These are phyloP conservation scores for Gasterosteus nipponicus DNA, from an alignment of 2,113 vertebrate genomes.

Conservation along the genomic window DNA sequence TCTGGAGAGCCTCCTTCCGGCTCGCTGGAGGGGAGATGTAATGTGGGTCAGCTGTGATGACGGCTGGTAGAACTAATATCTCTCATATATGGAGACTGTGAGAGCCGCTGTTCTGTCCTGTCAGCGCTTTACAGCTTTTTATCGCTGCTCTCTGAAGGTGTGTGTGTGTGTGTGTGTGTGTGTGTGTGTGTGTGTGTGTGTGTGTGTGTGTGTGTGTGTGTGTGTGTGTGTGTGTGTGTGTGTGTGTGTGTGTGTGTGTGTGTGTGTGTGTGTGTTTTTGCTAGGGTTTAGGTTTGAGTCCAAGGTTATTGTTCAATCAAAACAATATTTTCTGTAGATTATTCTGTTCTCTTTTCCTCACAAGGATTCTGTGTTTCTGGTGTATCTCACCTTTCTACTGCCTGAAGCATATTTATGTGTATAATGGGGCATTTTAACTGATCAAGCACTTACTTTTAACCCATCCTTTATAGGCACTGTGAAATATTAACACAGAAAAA, in stretches of 20 bases:
- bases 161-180: conserved; percentile 17
- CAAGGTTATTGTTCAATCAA: conserved; percentile 32
- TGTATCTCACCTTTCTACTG: background rate
- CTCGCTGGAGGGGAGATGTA: conserved; percentile 47
- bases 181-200: conserved; percentile 22
- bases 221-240: conserved; percentile 18
- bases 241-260: conserved; percentile 12
- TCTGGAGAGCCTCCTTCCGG: conserved; percentile 22
- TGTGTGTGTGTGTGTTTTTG: conserved; percentile 13
- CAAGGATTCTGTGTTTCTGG: conserved; percentile 3
- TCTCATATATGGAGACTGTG: conserved; percentile 43
- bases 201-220: conserved; percentile 21
- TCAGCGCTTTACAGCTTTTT: conserved; percentile 69
- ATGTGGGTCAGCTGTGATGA: conserved; percentile 45
- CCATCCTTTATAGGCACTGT: background rate
- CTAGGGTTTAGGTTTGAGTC: conserved; percentile 15
- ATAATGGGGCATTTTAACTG: background rate
- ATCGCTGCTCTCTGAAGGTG: conserved; percentile 30
- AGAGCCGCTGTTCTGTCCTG: conserved; percentile 54
- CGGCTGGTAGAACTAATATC: conserved; percentile 46
- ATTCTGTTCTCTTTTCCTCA: background rate
- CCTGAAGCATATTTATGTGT: background rate
- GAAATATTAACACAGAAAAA: background rate
- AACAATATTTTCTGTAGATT: conserved; percentile 42
- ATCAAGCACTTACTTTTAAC: background rate